These are phyloP conservation scores for Formica selysi DNA, from an alignment of 1,140 invertebrate genomes.

Conservation along the genomic window DNA sequence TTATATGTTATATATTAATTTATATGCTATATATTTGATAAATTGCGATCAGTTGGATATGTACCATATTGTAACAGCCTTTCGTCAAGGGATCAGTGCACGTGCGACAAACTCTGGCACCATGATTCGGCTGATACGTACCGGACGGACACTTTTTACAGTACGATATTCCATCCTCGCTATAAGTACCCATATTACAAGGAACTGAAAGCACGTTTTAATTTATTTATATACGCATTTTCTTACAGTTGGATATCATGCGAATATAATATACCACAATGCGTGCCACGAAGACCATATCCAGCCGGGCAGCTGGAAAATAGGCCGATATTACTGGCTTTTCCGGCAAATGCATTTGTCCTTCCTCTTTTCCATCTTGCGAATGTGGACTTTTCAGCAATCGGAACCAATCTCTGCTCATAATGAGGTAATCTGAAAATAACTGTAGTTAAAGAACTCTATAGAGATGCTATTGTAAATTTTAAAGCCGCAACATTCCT, in stretches of 20 bases:
- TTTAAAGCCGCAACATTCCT: slow-evolving; percentile 65
- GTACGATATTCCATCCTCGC: slow-evolving; percentile 80
- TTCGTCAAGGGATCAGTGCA: slow-evolving; percentile 82
- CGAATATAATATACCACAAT: slow-evolving; percentile 75
- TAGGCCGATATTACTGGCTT: slow-evolving; percentile 73
- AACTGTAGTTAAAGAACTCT: slow-evolving; percentile 83
- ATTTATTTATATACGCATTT: neutral
- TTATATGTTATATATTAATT: neutral
- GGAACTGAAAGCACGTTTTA: slow-evolving; percentile 77
- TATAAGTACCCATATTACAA: slow-evolving; percentile 80
- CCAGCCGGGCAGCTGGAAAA: slow-evolving; percentile 81
- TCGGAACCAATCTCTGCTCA: slow-evolving; percentile 78
- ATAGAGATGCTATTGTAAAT: slow-evolving; percentile 78
- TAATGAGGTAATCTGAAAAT: slow-evolving; percentile 82
- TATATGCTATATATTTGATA: neutral
- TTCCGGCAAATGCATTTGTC: neutral
- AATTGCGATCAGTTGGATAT: neutral
- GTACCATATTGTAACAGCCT: slow-evolving; percentile 81
- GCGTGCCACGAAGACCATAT: slow-evolving; percentile 78
- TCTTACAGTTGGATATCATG: neutral
- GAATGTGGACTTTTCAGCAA: slow-evolving; percentile 63
- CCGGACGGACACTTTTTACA: slow-evolving; percentile 81
- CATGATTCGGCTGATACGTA: slow-evolving; percentile 81
- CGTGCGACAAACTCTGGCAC: slow-evolving; percentile 79
- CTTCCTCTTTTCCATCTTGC: slow-evolving; percentile 69